Conservation (phyloP, 2,888 invertebrate genomes). For the Ennomos quercinarius region DNA sequence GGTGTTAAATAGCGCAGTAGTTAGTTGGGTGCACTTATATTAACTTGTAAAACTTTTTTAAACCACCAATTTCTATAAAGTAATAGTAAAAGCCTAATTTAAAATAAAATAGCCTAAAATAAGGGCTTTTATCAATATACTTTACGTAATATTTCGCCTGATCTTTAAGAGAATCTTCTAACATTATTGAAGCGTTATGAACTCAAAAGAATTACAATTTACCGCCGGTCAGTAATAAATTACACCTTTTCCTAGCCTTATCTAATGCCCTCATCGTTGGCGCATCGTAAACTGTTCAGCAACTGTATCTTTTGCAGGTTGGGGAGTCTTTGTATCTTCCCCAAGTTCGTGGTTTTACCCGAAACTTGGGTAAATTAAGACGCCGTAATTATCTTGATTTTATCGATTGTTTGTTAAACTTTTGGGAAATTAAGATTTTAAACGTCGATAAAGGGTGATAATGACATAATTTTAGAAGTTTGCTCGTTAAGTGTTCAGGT, state of each 20-base stretch:
- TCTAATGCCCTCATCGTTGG: slow-evolving; percentile 32
- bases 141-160: slow-evolving; percentile 10
- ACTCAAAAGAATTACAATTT: slow-evolving; percentile 28
- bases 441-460: slow-evolving; percentile 16
- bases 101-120: slow-evolving; percentile 1
- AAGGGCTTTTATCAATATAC: slow-evolving; percentile 12
- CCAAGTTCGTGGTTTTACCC: slow-evolving; percentile 30
- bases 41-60: no score
- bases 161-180: slow-evolving; percentile 19
- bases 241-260: slow-evolving; percentile 30
- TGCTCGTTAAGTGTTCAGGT: slow-evolving; percentile 9
- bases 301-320: slow-evolving; percentile 24
- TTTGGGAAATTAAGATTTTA: slow-evolving; percentile 33
- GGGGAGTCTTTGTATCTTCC: slow-evolving; percentile 34
- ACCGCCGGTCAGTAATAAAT: slow-evolving; percentile 31
- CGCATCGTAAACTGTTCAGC: slow-evolving; percentile 39
- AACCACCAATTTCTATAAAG: no score
- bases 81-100: not conserved
- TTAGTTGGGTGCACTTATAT: no score
- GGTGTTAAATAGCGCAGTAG: no score
- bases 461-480: slow-evolving; percentile 15
- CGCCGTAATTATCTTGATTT: slow-evolving; percentile 28
- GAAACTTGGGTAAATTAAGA: slow-evolving; percentile 27
- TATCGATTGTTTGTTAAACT: slow-evolving; percentile 30
- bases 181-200: slow-evolving; percentile 27